Percentiles rank a stretch among this genome's conserved stretches.
These are phyloP conservation scores for Telenomus remus DNA, from an alignment of 1,140 invertebrate species.

Conservation along the genomic window DNA sequence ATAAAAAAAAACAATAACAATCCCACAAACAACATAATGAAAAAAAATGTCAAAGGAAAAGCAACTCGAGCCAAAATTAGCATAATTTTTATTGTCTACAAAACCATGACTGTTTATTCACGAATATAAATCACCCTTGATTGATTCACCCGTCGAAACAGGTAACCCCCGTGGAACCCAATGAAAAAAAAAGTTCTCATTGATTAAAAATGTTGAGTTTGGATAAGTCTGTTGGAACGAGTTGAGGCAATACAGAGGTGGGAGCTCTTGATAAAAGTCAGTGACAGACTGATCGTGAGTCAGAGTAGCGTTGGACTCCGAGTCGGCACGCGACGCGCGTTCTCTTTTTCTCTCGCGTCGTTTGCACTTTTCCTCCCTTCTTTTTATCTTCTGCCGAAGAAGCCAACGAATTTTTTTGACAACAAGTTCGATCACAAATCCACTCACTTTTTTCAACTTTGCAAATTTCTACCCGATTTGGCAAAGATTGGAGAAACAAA, in stretches of 20 bases:
- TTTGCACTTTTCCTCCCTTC: slow-evolving; percentile 53
- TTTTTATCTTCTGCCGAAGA: slow-evolving; percentile 23
- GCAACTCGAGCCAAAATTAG: too few relatives aligned
- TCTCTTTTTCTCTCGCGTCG: slow-evolving; percentile 40
- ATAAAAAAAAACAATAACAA: too few relatives aligned
- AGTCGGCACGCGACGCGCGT: slow-evolving; percentile 56
- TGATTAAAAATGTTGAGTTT: slow-evolving; percentile 22
- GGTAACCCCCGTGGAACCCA: slow-evolving; percentile 4
- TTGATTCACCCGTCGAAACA: too few relatives aligned
- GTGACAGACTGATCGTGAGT: slow-evolving; percentile 70
- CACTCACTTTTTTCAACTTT: not conserved
- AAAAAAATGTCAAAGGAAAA: too few relatives aligned
- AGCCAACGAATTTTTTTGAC: not conserved
- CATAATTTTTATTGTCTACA: too few relatives aligned
- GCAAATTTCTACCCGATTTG: slow-evolving; percentile 24
- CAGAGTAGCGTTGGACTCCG: slow-evolving; percentile 71
- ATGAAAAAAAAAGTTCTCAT: not conserved
- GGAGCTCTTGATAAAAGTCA: slow-evolving; percentile 72
- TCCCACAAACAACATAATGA: too few relatives aligned
- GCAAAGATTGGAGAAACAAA: not conserved
- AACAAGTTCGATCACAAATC: not conserved
- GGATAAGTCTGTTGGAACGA: slow-evolving; percentile 46
- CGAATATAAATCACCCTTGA: too few relatives aligned
- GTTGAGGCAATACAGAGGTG: slow-evolving; percentile 61
- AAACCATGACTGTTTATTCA: too few relatives aligned